Evolutionary conservation across 2,888 invertebrate genomes (phyloP).

Genomic region (Lepidocyrtinus sp.): DNA sequence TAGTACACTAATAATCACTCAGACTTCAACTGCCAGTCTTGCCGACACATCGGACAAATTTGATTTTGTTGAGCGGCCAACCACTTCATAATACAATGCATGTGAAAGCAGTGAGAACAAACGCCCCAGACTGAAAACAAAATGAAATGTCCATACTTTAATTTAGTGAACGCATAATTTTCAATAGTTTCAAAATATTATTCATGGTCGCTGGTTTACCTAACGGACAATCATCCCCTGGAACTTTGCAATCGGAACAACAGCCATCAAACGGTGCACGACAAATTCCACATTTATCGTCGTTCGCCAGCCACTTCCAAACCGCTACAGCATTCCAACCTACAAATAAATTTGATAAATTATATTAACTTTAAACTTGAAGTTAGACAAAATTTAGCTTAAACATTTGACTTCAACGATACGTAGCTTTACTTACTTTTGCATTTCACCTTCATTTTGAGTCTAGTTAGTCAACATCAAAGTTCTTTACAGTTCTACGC

Average conservation of each 20-base stretch:
- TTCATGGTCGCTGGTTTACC: too few relatives aligned
- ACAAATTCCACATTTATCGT: slow-evolving; percentile 99
- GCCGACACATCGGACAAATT: slow-evolving; percentile 97
- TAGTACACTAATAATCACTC: too few relatives aligned
- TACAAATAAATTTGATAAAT: slow-evolving; percentile 71
- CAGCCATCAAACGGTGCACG: slow-evolving; percentile 99
- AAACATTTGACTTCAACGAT: neutral
- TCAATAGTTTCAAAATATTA: slow-evolving; percentile 19
- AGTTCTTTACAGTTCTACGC: too few relatives aligned
- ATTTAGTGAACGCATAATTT: neutral
- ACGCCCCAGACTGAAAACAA: slow-evolving; percentile 92
- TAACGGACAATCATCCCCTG: slow-evolving; percentile 97
- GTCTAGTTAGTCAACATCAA: too few relatives aligned
- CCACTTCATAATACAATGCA: slow-evolving; percentile 99
- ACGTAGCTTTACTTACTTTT: slow-evolving; percentile 19
- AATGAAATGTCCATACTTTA: slow-evolving; percentile 56
- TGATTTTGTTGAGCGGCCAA: slow-evolving; percentile 91
- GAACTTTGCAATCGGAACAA: slow-evolving; percentile 97
- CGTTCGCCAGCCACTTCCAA: slow-evolving; percentile 99
- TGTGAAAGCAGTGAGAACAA: slow-evolving; percentile 99
- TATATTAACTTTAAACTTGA: neutral
- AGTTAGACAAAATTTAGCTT: neutral
- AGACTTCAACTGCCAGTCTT: slow-evolving; percentile 93
- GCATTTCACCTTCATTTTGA: neutral
- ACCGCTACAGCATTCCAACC: slow-evolving; percentile 97